These are phyloP conservation scores for Thereva unica DNA, from an alignment of 2,888 invertebrate species.

Conservation along the genomic window DNA sequence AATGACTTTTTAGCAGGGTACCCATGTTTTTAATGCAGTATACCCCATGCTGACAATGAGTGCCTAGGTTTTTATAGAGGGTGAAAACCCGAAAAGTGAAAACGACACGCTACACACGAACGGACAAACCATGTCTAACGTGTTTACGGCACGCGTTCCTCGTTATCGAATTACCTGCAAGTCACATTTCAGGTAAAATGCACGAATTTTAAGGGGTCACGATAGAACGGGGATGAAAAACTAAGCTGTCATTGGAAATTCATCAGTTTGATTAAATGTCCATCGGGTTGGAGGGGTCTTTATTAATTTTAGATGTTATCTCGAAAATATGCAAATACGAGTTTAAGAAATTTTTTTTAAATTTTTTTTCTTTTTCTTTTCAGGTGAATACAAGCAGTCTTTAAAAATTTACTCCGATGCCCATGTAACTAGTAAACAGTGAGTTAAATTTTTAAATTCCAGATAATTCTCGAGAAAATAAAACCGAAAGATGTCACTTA, in stretches of 20 bases:
- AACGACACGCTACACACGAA: slow-evolving; percentile 19
- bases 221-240: too few relatives aligned
- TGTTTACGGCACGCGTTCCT: slow-evolving; percentile 32
- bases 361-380: slow-evolving; percentile 3
- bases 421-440: background rate
- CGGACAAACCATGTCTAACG: slow-evolving; percentile 1
- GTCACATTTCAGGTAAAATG: slow-evolving; percentile 1
- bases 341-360: background rate
- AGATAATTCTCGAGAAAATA: background rate
- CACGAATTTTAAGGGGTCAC: too few relatives aligned
- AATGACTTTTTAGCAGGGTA: too few relatives aligned
- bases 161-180: slow-evolving; percentile 31
- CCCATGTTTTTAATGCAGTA: too few relatives aligned
- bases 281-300: background rate
- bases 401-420: slow-evolving; percentile 4
- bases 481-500: background rate
- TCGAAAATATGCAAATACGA: background rate
- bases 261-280: too few relatives aligned
- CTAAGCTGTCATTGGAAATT: too few relatives aligned
- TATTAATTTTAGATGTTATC: background rate
- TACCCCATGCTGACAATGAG: too few relatives aligned
- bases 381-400: slow-evolving; percentile 26
- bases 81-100: slow-evolving; percentile 6
- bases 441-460: slow-evolving; percentile 11
- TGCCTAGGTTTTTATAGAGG: too few relatives aligned